Evolutionary conservation across 1,140 invertebrate genomes (phyloP), one percentile per base, ranked within the genome.

Genomic region (Leptinotarsa texana): DNA sequence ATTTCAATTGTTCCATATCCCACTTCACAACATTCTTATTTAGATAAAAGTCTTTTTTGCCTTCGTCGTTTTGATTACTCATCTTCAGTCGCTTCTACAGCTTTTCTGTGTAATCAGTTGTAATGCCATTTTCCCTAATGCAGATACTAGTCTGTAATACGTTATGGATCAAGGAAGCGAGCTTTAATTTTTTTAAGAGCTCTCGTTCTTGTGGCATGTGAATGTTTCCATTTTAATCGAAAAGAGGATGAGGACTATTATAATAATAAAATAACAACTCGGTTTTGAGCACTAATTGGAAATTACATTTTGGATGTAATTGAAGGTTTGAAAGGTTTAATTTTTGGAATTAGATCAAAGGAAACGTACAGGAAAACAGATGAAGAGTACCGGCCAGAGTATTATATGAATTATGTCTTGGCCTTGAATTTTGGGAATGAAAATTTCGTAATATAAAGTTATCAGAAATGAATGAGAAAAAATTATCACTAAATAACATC

Each of bases 341-440:
- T 57, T 57, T 57, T 57, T 57, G 51, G 51, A 18, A 57, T 42
- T 42, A 18, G 51, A 57, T 57, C 51, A 57, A 57, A 57, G 51
- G 15, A 18, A 57, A 57, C n/a, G 15, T 57, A 57, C n/a, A 57
- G n/a, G 51, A 57, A n/a, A 57, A 57, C n/a, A n/a, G 0, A n/a
- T 5, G 51, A 18, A 0, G 15, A 57, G 0, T 18, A 57, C 5
- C 51, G 17, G 33, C 11, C 33, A 42, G 8, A 0, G 33, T 42
- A 42, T 11, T 42, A 8, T 11, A 11, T 42, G 33, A 42, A 42
- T 42, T 0, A 42, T 42, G 8, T 11, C 33, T 42, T 42, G 33
- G 0, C 33, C 33, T 42, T 42, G 33, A 42, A 42, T 42, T 42
- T 42, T 2, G 11, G 3, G 2, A 42, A 42, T 42, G 33, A 42